A percentile compares a stretch with the other conserved stretches of the same genome.
Evolutionary conservation across 2,113 vertebrate genomes (phyloP).

Genomic region (Oreochromis aureus): DNA sequence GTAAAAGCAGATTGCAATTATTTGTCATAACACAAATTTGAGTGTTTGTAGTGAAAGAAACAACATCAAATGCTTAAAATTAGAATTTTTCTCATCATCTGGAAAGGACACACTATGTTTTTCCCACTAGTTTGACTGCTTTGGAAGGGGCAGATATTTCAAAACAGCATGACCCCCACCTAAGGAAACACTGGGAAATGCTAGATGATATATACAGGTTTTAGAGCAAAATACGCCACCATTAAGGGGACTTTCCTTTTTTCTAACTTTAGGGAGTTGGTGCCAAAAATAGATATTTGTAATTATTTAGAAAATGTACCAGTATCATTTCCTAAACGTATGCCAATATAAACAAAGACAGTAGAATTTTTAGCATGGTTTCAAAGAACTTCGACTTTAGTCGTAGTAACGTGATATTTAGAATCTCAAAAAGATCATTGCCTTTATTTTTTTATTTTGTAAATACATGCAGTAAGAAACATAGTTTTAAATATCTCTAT

Average conservation of each 20-base stretch:
- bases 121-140: not conserved
- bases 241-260: not conserved
- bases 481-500: not conserved
- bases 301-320: not conserved
- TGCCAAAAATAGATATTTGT: not conserved
- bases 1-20: not conserved
- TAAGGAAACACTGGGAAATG: not conserved
- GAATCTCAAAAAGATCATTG: not conserved
- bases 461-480: not conserved
- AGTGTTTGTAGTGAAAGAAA: not conserved
- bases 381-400: not conserved
- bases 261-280: not conserved
- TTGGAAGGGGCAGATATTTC: not conserved
- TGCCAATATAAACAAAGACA: not conserved
- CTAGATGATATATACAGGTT: not conserved
- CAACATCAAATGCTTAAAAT: not conserved
- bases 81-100: not conserved
- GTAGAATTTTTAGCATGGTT: not conserved
- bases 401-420: not conserved
- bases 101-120: not conserved
- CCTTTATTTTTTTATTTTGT: not conserved
- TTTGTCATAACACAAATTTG: not conserved
- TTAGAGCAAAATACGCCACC: not conserved
- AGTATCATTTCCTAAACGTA: not conserved
- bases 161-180: not conserved